Percentiles rank a stretch among this genome's conserved stretches.
These are phyloP conservation scores for Rhinolophus ferrumequinum DNA, from an alignment of 2,113 vertebrate species.

Conservation along the genomic window DNA sequence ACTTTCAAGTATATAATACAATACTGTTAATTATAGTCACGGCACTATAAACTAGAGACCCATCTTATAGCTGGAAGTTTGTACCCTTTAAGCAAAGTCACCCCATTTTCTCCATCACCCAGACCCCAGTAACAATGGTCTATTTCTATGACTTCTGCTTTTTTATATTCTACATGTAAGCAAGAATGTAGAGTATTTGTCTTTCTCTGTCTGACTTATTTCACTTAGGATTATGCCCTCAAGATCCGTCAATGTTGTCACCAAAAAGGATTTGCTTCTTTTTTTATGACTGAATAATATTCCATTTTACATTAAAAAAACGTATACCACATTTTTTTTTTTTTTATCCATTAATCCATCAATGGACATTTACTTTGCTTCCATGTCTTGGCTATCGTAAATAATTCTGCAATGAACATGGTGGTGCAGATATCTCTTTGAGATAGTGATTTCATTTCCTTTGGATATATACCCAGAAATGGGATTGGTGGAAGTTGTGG, in stretches of 20 bases:
- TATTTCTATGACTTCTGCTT: not conserved
- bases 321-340: not conserved
- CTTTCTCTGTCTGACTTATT: not conserved
- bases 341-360: not conserved
- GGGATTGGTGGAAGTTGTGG: not conserved
- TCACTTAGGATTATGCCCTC: not conserved
- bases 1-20: not conserved
- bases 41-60: not conserved
- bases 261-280: not conserved
- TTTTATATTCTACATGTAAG: not conserved
- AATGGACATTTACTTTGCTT: not conserved
- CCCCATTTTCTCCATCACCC: too few relatives aligned
- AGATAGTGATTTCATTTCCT: not conserved
- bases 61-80: not conserved
- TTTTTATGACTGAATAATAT: not conserved
- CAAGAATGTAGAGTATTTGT: not conserved
- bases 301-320: not conserved
- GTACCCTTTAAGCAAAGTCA: not conserved
- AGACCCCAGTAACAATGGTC: not conserved
- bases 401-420: not conserved
- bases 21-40: not conserved
- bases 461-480: not conserved
- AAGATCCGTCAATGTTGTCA: not conserved
- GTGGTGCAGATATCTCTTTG: not conserved
- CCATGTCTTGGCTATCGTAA: not conserved